Base-by-base conservation (phyloP, 2,888 invertebrate genomes). In the Anarsia innoxiella region DNA sequence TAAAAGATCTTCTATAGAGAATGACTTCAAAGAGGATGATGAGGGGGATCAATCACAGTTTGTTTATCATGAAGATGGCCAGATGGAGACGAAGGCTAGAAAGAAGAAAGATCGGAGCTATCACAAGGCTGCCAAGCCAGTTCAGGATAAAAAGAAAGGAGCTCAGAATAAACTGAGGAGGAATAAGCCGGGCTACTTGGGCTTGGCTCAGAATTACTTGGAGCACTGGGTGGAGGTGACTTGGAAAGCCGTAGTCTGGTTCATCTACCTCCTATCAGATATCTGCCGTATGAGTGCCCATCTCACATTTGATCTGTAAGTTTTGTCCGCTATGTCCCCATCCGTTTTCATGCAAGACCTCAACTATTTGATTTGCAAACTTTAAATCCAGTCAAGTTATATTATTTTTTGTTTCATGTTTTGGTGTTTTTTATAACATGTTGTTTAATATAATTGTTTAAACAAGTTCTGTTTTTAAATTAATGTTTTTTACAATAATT, bases 221-320 rank as follows among this genome's bases (percentile, higher is more conserved):
- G 83, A 87, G 42, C 84, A 86, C 40, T 89, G 89, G 88, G 79
- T 85, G 6, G 86, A 79, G 28, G 88, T 85, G 1, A 84, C 87
- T 3, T 77, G 87, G 65, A 89, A 86, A 55, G 88, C 93, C 39
- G 68, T 93, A 38, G 85, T 89, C 40, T 95, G 95, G 95, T 88
- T 95, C 41, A 80, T 92, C 46, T 90, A 91, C 75, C 80, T 95
- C 52, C 87, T 95, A 13, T 92, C 90, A 14, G 94, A 95, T 68
- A 92, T 94, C 50, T 88, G 91, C 50, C 90, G 90, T 41, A 90
- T 95, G 86, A 94, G 93, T 63, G 80, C 88, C 25, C 90, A 91
- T 66, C 86, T 92, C 42, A 86, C 89, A 37, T 86, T 90, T 70
- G 91, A 92, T 64, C 80, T 91, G 92, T 91, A 80, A 90, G 91